phyloP scores from a whole-genome alignment of 2,888 invertebrate species.

The Vandiemenella viatica region DNA sequence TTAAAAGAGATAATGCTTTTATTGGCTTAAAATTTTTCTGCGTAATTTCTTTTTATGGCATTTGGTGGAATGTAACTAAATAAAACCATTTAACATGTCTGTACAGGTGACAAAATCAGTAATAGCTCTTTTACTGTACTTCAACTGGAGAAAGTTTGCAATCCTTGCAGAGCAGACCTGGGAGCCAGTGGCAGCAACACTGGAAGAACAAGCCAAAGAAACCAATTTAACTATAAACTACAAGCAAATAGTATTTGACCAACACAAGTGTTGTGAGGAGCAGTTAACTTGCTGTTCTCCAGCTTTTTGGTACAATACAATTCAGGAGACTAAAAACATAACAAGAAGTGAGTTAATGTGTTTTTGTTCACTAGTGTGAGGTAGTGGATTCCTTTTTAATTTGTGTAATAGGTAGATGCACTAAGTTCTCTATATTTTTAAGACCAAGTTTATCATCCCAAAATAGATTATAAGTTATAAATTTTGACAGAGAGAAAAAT shows the following conservation, averaged over 20 bases:
- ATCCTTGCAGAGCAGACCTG: conserved; percentile 71
- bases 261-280: conserved; percentile 62
- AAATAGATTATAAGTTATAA: too few species aligned
- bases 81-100: too few species aligned
- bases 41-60: not conserved
- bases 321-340: conserved; percentile 69
- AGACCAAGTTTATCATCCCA: too few species aligned
- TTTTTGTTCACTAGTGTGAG: not conserved
- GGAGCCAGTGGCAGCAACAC: conserved; percentile 65
- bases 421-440: too few species aligned
- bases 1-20: not conserved
- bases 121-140: conserved; percentile 76
- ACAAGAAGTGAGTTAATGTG: conserved; percentile 51
- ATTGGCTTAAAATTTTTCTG: too few species aligned
- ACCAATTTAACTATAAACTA: conserved; percentile 73
- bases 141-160: conserved; percentile 87
- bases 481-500: too few species aligned
- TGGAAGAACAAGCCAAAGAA: conserved; percentile 57
- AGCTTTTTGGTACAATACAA: conserved; percentile 68
- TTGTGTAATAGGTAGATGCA: too few species aligned
- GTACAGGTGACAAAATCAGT: conserved; percentile 84
- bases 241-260: conserved; percentile 51
- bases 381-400: too few species aligned
- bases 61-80: conserved; percentile 1
- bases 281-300: conserved; percentile 55